These are phyloP conservation scores for Agonopterix subpropinquella DNA, from an alignment of 2,888 invertebrate species.

Conservation along the genomic window DNA sequence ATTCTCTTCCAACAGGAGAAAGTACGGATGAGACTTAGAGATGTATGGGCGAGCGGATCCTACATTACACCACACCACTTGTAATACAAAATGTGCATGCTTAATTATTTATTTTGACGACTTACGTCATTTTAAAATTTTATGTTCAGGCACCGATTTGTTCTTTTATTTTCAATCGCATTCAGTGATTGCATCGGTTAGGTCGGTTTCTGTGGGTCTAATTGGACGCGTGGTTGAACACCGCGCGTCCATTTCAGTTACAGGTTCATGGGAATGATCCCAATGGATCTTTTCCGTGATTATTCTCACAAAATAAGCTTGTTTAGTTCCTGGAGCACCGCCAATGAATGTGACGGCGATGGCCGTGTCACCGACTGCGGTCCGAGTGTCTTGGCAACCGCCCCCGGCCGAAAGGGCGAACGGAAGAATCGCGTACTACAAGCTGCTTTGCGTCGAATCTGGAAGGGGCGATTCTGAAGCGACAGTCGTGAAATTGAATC, in stretches of 20 bases:
- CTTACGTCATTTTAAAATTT: slow-evolving; percentile 28
- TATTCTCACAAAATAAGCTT: slow-evolving; percentile 44
- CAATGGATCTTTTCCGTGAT: slow-evolving; percentile 3
- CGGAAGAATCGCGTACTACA: slow-evolving; percentile 96
- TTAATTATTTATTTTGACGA: slow-evolving; percentile 35
- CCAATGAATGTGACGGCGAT: slow-evolving; percentile 94
- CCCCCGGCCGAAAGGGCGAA: slow-evolving; percentile 93
- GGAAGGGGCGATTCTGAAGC: slow-evolving; percentile 91
- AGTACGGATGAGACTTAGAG: slow-evolving; percentile 55
- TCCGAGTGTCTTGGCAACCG: slow-evolving; percentile 94
- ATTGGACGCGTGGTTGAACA: slow-evolving; percentile 25
- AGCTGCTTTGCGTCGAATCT: slow-evolving; percentile 91
- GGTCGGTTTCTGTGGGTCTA: slow-evolving; percentile 32
- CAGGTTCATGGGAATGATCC: slow-evolving; percentile 27
- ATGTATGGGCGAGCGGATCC: slow-evolving; percentile 70
- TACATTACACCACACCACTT: slow-evolving; percentile 41
- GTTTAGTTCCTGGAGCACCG: slow-evolving; percentile 95
- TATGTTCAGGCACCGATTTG: slow-evolving; percentile 56
- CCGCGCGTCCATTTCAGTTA: slow-evolving; percentile 40
- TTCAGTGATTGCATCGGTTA: slow-evolving; percentile 73
- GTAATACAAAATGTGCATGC: slow-evolving; percentile 48
- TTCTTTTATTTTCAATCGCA: slow-evolving; percentile 59
- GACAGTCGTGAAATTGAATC: slow-evolving; percentile 85
- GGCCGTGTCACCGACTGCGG: slow-evolving; percentile 91
- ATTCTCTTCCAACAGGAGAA: slow-evolving; percentile 56